phyloP scores from a whole-genome alignment of 2,797 vertebrate species.

The Staurois parvus region DNA sequence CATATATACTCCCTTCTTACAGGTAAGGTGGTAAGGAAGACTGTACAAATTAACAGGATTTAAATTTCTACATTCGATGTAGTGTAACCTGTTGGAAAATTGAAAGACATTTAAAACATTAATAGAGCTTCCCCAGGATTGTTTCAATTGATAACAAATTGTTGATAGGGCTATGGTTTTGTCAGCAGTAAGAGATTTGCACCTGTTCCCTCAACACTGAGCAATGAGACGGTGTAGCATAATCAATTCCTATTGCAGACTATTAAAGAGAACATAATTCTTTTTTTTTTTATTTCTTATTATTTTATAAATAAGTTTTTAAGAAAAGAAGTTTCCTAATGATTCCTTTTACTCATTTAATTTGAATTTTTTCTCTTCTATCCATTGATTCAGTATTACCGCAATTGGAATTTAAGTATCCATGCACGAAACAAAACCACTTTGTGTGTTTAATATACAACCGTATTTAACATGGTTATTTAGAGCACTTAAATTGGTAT shows the following conservation, averaged over 20 bases:
- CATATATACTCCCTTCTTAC: too few relatives aligned
- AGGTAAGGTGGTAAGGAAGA: too few relatives aligned
- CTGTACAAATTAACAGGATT: not conserved
- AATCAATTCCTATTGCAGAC: not conserved
- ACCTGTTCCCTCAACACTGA: too few relatives aligned
- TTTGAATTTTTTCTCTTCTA: not conserved
- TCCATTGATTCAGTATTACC: conserved; percentile 61
- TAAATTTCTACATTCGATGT: not conserved
- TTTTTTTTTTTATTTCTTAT: too few relatives aligned
- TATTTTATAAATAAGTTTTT: too few relatives aligned
- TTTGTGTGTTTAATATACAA: conserved; percentile 67
- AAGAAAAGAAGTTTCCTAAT: too few relatives aligned
- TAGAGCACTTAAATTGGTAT: not conserved
- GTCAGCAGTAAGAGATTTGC: too few relatives aligned
- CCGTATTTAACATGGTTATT: conserved; percentile 54
- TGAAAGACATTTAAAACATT: not conserved
- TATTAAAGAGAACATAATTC: not conserved
- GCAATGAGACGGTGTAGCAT: too few relatives aligned
- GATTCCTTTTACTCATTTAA: not conserved
- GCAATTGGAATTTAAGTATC: conserved; percentile 59
- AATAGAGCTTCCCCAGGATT: not conserved
- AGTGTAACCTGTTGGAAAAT: too few relatives aligned
- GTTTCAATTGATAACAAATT: too few relatives aligned
- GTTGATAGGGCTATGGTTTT: too few relatives aligned
- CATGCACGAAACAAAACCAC: conserved; percentile 49